phyloP scores from a whole-genome alignment of 2,797 vertebrate species.

The Hafferia zeledoni region DNA sequence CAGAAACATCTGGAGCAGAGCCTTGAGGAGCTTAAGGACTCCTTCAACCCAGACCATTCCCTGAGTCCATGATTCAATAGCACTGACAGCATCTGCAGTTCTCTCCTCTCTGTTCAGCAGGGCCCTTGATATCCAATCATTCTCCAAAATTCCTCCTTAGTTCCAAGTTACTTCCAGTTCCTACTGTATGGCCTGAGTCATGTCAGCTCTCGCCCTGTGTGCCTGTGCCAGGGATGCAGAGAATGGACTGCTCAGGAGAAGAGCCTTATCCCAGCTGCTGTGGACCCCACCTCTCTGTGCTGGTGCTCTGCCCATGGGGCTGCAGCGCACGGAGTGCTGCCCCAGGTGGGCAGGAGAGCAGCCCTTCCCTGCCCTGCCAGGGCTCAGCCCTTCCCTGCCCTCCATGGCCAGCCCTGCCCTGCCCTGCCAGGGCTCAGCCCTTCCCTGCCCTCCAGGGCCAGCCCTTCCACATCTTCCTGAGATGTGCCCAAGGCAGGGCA shows the following conservation, averaged over 20 bases:
- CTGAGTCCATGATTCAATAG: not conserved
- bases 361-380: not conserved
- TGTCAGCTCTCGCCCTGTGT: rapidly evolving
- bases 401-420: not conserved
- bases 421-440: no score
- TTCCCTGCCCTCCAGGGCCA: not conserved
- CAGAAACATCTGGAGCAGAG: not conserved
- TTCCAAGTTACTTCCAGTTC: not conserved
- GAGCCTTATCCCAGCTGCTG: not conserved
- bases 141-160: not conserved
- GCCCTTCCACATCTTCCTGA: not conserved
- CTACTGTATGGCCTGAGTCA: not conserved
- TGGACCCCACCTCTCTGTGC: not conserved
- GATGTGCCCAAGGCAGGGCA: not conserved
- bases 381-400: not conserved
- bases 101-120: not conserved
- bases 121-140: not conserved
- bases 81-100: not conserved
- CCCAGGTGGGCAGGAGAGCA: not conserved
- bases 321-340: not conserved
- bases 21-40: not conserved
- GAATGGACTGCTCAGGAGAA: not conserved
- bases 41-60: not conserved
- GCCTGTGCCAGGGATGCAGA: rapidly evolving
- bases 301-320: not conserved